Evolutionary conservation across 2,113 vertebrate species (phyloP).

Genomic region (Mesocricetus auratus): DNA sequence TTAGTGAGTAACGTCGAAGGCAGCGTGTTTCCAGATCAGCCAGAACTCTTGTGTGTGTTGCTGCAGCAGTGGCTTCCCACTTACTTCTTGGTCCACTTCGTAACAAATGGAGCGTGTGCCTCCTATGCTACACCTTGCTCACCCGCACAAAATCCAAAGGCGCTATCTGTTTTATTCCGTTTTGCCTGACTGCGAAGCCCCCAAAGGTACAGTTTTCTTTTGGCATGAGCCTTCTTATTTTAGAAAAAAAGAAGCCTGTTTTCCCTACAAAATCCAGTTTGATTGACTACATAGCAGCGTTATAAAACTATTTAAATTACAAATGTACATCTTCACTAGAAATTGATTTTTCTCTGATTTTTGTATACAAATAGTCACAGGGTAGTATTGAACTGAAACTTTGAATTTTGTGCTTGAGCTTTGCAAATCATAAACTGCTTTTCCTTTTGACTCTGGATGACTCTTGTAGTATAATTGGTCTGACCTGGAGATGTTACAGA

Average conservation of each 20-base stretch:
- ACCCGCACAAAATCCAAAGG: neutral
- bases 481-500: constrained; percentile 59
- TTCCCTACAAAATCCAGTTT: constrained; percentile 21
- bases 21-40: neutral
- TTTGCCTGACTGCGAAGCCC: constrained; percentile 10
- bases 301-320: constrained; percentile 82
- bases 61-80: neutral
- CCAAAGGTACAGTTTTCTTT: constrained; percentile 27
- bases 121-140: neutral
- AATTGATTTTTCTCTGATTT: constrained; percentile 82
- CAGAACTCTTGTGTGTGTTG: neutral
- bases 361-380: constrained; percentile 77
- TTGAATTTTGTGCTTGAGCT: constrained; percentile 48
- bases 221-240: constrained; percentile 70
- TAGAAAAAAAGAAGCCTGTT: constrained; percentile 48
- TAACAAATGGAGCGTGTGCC: no score
- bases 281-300: constrained; percentile 71
- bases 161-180: constrained; percentile 1
- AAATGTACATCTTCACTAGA: constrained; percentile 80
- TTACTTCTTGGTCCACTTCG: neutral
- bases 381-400: constrained; percentile 44
- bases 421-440: constrained; percentile 59
- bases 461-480: constrained; percentile 7
- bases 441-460: constrained; percentile 63
- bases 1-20: constrained; percentile 13